These are phyloP conservation scores for Adelges cooleyi DNA, from an alignment of 1,140 invertebrate species.

Conservation along the genomic window DNA sequence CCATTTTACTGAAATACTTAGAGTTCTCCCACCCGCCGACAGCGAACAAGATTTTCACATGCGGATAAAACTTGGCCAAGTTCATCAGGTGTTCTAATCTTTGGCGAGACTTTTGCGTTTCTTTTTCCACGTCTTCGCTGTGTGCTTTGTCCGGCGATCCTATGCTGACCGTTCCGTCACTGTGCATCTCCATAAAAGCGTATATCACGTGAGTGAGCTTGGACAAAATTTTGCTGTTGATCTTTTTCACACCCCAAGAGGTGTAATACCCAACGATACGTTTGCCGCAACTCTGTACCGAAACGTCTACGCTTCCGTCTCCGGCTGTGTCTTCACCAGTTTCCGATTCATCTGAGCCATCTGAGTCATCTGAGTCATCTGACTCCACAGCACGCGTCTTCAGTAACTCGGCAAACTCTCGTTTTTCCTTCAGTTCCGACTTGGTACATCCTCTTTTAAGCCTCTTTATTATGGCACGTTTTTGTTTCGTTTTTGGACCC, in stretches of 20 bases:
- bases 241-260: slow-evolving; percentile 29
- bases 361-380: not conserved
- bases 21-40: slow-evolving; percentile 43
- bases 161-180: slow-evolving; percentile 23
- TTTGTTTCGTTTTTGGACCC: not conserved
- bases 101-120: slow-evolving; percentile 3
- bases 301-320: not conserved
- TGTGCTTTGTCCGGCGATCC: slow-evolving; percentile 22
- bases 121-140: slow-evolving; percentile 18
- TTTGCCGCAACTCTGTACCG: slow-evolving; percentile 27
- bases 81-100: slow-evolving; percentile 2
- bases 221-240: not conserved
- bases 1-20: slow-evolving; percentile 43
- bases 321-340: no score
- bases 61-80: not conserved
- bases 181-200: slow-evolving; percentile 31
- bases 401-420: not conserved
- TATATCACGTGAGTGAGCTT: slow-evolving; percentile 32
- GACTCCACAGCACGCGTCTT: not conserved
- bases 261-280: slow-evolving; percentile 32
- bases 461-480: not conserved
- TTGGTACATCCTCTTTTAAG: not conserved
- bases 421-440: not conserved
- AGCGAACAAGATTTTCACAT: slow-evolving; percentile 44
- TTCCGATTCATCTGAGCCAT: no score